phyloP scores from a whole-genome alignment of 2,797 vertebrate species.

The Propithecus deckenii region DNA sequence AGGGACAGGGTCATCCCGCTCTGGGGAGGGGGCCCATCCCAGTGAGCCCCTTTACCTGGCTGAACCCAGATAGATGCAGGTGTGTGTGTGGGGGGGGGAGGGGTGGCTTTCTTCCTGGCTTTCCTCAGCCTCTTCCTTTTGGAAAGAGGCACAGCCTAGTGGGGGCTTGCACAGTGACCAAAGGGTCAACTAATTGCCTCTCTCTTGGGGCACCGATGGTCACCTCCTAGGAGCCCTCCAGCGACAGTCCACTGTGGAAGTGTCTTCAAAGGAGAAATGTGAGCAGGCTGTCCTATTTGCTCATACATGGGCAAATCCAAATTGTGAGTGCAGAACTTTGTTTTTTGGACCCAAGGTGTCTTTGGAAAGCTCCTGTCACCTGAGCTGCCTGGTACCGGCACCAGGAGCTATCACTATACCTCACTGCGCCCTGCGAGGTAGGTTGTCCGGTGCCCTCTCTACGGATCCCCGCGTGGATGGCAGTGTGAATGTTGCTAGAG shows the following conservation, averaged over 20 bases:
- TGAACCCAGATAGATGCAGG: conserved; percentile 34
- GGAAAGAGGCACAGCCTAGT: not conserved
- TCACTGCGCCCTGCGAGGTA: conserved; percentile 67
- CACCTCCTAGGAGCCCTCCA: not conserved
- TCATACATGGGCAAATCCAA: not conserved
- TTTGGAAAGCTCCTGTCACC: conserved; percentile 53
- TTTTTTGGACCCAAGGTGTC: not conserved
- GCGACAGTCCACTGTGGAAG: not conserved
- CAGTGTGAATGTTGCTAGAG: conserved; percentile 64
- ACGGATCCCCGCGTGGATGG: conserved; percentile 51
- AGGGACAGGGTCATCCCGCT: not conserved
- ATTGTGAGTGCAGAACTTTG: not conserved
- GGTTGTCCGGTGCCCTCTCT: conserved; percentile 53
- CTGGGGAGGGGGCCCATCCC: not conserved
- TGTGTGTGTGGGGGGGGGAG: not conserved
- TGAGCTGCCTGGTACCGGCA: not conserved
- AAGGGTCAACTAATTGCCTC: not conserved
- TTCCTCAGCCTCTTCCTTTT: not conserved
- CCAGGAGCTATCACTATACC: not conserved
- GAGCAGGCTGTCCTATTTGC: not conserved
- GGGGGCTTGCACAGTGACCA: not conserved
- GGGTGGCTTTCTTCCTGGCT: not conserved
- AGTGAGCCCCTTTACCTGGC: not conserved
- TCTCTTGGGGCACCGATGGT: not conserved
- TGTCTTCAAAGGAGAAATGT: conserved; percentile 2